phyloP scores from a whole-genome alignment of 2,113 vertebrate genomes.

The Rutilus rutilus region DNA sequence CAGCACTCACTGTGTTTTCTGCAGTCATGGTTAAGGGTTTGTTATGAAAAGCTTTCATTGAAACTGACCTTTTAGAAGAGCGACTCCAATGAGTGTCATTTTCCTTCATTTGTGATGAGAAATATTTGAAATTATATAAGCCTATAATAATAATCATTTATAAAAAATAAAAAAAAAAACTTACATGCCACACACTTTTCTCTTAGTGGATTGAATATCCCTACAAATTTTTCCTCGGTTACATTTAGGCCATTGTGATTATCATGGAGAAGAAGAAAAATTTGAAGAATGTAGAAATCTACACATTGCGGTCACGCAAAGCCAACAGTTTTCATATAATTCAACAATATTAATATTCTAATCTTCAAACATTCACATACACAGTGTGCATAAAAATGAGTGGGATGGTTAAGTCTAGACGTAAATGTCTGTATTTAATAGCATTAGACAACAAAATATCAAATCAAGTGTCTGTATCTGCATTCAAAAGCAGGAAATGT shows the following conservation, averaged over 20 bases:
- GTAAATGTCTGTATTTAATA: background rate
- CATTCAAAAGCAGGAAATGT: background rate
- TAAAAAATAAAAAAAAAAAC: no score
- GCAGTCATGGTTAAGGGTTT: background rate
- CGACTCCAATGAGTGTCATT: background rate
- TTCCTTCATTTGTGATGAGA: background rate
- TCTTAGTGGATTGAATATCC: background rate
- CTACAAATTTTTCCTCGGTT: background rate
- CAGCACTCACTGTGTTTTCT: constrained; percentile 5
- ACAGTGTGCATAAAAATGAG: background rate
- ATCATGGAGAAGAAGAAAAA: background rate
- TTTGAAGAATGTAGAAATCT: no score
- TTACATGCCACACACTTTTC: background rate
- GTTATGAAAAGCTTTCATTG: constrained; percentile 10
- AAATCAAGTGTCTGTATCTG: background rate
- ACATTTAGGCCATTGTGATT: background rate
- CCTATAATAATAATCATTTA: background rate
- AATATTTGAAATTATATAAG: background rate
- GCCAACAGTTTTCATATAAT: background rate
- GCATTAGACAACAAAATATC: background rate
- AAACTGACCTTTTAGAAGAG: constrained; percentile 34
- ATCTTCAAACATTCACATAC: background rate
- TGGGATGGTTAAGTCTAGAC: background rate
- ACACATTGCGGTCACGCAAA: background rate
- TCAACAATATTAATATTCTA: background rate